Base-by-base conservation (phyloP, 2,888 invertebrate genomes). In the Lysandra coridon region DNA sequence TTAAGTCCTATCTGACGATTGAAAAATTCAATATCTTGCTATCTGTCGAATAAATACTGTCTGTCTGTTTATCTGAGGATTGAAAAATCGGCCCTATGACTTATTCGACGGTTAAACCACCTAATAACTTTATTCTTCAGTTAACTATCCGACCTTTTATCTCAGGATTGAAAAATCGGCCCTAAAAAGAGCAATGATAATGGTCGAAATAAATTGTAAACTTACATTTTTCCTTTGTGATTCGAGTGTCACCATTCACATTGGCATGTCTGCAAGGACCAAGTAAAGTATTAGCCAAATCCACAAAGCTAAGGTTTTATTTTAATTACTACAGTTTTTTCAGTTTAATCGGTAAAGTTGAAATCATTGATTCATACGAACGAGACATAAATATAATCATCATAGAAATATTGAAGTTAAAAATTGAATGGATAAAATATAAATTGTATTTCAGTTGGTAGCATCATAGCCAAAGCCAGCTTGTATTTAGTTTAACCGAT, bases 351-450 rank as follows among this genome's bases (percentile, higher is more conserved):
- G 90, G 90, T 90, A 87, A 86, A 78, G 83, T 86, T 89, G 80
- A 86, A 91, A 90, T 90, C 90, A 90, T 75, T 82, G 81, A 80
- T 82, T 90, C 90, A 90, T 90, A 88, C 90, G 90, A 90, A 90
- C 90, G 89, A 90, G 90, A 87, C 87, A 81, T 85, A 82, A 81
- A 80, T 40, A 57, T 14, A 83, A 83, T 89, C 88, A 89, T 89
- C 89, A 89, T 83, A 53, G 60, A 60, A 14, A 73, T 64, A 6
- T 62, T 30, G 7, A 62, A 2, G 2, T 62, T 62, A 23, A n/a
- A 62, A 62, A 44, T 44, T 44, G 7, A 44, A 44, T 44, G 44
- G 44, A 44, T 44, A 44, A 44, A 44, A 44, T 44, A 44, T 40
- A 40, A 40, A 40, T 5, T 5, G 37, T 40, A 40, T 44, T 44